Percentiles rank a stretch among this genome's conserved stretches.
Evolutionary conservation across 2,888 invertebrate species (phyloP).

Genomic region (Drosophila rubida): DNA sequence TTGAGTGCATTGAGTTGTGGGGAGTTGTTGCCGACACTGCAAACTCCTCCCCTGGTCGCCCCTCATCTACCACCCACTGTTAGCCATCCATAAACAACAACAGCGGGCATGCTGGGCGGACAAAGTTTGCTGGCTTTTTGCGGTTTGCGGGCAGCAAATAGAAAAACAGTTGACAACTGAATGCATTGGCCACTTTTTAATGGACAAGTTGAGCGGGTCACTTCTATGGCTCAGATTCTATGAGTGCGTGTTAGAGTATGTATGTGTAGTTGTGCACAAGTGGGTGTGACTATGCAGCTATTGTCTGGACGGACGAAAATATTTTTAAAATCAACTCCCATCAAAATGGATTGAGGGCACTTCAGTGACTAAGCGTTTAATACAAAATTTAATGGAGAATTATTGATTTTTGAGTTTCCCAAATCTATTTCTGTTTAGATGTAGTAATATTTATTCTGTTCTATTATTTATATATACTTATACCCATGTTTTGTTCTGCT

Average conservation of each 20-base stretch:
- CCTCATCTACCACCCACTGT: neutral
- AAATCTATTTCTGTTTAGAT: too few species aligned
- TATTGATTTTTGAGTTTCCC: neutral
- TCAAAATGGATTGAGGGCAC: neutral
- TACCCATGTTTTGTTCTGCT: neutral
- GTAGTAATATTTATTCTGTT: too few species aligned
- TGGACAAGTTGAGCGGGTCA: conserved; percentile 41
- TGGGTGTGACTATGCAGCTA: conserved; percentile 5
- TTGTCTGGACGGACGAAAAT: neutral
- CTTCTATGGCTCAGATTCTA: conserved; percentile 5
- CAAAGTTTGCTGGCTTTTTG: conserved; percentile 74
- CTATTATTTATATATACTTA: too few species aligned
- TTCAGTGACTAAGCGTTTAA: neutral
- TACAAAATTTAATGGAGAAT: neutral
- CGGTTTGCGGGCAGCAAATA: conserved; percentile 58
- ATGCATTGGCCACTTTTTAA: conserved; percentile 64
- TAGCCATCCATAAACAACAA: conserved; percentile 22
- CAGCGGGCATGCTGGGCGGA: conserved; percentile 28
- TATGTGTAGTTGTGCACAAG: neutral
- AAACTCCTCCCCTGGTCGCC: neutral
- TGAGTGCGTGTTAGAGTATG: neutral
- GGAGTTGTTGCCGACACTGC: conserved; percentile 56
- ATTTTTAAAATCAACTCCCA: conserved; percentile 1
- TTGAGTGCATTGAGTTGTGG: conserved; percentile 79
- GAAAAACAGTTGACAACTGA: conserved; percentile 62